A percentile compares a stretch with the other conserved stretches of the same genome.
phyloP scores from a whole-genome alignment of 2,797 vertebrate genomes.

The Phrynocephalus guinanensis region DNA sequence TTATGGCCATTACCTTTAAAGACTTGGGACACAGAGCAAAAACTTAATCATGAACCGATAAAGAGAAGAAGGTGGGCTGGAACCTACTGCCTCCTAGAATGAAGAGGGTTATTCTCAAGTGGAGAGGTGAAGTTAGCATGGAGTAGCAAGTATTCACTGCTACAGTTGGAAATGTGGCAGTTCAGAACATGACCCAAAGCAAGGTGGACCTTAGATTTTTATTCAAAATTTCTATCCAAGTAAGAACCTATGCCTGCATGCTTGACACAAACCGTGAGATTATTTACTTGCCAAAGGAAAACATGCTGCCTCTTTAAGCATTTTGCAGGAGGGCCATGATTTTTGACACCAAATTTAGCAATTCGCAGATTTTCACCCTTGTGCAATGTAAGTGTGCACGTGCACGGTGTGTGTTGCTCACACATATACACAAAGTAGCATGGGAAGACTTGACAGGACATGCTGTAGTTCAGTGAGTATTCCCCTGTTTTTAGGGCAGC shows the following conservation, averaged over 20 bases:
- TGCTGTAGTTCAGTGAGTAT: too few species aligned
- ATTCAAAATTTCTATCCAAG: not conserved
- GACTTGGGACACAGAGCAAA: slow-evolving; percentile 28
- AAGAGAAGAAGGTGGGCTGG: slow-evolving; percentile 30
- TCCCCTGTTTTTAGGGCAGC: too few species aligned
- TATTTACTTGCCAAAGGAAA: slow-evolving; percentile 39
- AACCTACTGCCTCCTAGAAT: slow-evolving; percentile 49
- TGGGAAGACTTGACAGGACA: too few species aligned
- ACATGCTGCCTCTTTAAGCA: slow-evolving; percentile 36
- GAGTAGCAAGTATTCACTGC: slow-evolving; percentile 47
- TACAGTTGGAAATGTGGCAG: slow-evolving; percentile 47
- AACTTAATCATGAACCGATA: slow-evolving; percentile 37
- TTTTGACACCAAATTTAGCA: too few species aligned
- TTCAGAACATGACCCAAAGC: not conserved
- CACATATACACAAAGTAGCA: too few species aligned
- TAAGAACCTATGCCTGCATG: not conserved
- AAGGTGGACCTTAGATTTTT: not conserved
- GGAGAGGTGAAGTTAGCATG: slow-evolving; percentile 47
- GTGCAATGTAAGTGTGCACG: too few species aligned
- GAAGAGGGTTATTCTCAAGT: slow-evolving; percentile 41
- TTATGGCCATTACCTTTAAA: slow-evolving; percentile 16
- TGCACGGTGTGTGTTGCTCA: too few species aligned
- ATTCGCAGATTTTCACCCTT: too few species aligned
- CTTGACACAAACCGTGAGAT: slow-evolving; percentile 17
- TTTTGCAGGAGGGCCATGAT: slow-evolving; percentile 23